phyloP scores from a whole-genome alignment of 2,888 invertebrate genomes.

The Eutolmus rufibarbis region DNA sequence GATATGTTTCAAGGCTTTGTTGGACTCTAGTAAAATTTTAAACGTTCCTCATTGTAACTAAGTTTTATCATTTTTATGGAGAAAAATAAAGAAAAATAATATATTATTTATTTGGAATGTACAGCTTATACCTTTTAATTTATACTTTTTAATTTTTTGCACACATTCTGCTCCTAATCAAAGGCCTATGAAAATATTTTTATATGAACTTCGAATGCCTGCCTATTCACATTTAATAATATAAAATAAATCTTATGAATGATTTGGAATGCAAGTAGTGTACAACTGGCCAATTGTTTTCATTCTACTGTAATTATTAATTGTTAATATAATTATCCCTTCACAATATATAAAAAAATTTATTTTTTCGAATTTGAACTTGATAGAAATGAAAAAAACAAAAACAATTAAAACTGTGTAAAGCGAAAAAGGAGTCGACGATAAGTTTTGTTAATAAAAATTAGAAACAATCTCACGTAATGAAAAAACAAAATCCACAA shows the following conservation, averaged over 20 bases:
- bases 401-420: neutral
- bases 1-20: too few relatives aligned
- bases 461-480: neutral
- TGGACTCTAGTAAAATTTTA: too few relatives aligned
- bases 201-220: too few relatives aligned
- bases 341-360: too few relatives aligned
- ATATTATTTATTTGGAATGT: too few relatives aligned
- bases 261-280: neutral
- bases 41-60: neutral
- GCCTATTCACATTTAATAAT: neutral
- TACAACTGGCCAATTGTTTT: neutral
- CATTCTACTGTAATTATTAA: neutral
- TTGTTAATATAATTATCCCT: neutral
- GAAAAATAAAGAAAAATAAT: neutral
- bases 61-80: neutral
- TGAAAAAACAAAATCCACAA: neutral
- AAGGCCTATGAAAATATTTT: too few relatives aligned
- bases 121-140: neutral
- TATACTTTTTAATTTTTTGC: neutral
- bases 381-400: neutral
- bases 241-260: neutral
- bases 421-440: neutral
- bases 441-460: neutral
- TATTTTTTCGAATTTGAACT: too few relatives aligned
- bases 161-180: too few relatives aligned